These are phyloP conservation scores for Parasteatoda lunata DNA, from an alignment of 2,888 invertebrate genomes.

Conservation along the genomic window DNA sequence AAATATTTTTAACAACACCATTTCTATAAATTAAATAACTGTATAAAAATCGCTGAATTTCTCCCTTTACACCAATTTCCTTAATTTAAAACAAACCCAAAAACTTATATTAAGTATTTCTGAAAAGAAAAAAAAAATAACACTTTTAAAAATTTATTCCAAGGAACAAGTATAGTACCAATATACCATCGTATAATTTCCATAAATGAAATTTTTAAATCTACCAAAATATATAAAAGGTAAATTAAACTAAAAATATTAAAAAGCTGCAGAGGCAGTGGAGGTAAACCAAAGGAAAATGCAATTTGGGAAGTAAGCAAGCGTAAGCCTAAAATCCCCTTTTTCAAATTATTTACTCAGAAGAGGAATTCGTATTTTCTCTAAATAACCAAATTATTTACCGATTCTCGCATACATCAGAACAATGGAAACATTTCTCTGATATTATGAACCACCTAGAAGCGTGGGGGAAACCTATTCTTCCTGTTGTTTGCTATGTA, in stretches of 20 bases:
- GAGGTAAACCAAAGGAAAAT: slow-evolving; percentile 2
- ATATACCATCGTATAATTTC: slow-evolving; percentile 14
- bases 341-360: slow-evolving; percentile 36
- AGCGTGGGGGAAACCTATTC: background rate
- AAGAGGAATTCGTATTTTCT: slow-evolving; percentile 24
- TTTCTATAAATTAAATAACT: too few relatives aligned
- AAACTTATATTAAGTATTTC: too few relatives aligned
- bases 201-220: slow-evolving; percentile 59
- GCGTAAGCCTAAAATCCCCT: slow-evolving; percentile 3
- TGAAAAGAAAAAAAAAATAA: slow-evolving; percentile 9
- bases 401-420: slow-evolving; percentile 56
- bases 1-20: too few relatives aligned
- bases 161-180: background rate
- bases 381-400: slow-evolving; percentile 65
- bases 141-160: background rate
- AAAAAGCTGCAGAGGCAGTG: background rate
- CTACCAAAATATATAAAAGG: background rate
- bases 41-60: too few relatives aligned
- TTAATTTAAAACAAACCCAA: background rate
- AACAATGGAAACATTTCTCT: slow-evolving; percentile 13
- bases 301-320: slow-evolving; percentile 33
- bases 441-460: slow-evolving; percentile 6
- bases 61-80: background rate
- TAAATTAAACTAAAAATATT: slow-evolving; percentile 52
- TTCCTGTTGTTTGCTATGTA: slow-evolving; percentile 44